Base-by-base conservation (phyloP, 2,797 vertebrate genomes). In the Knipowitschia caucasica region DNA sequence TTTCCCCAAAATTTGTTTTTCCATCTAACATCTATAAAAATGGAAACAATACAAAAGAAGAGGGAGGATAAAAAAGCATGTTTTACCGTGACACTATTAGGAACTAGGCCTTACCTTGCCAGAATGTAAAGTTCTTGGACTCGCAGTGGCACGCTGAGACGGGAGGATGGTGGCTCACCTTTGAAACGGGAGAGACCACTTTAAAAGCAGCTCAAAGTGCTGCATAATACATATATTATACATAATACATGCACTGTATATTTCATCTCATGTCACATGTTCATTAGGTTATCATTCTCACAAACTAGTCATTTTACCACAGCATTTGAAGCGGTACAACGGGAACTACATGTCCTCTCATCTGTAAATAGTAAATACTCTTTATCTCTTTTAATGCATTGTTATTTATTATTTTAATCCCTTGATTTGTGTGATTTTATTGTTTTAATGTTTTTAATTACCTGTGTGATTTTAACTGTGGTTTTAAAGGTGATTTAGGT, bases 1-100 rank as follows among this genome's bases (percentile, higher is more conserved):
- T 99, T 99, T 0, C 97, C 97, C 96, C 96, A 99, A 88, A 99
- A 99, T 83, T 99, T 99, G 88, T 99, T 99, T 91, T 98, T 99
- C 97, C 96, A 99, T 86, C 97, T 94, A 72, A 99, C 93, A 88
- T 99, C 97, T 99, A 73, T 35, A 62, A 71, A 71, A 20, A 12
- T 71, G 51, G 62, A 49, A 42, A 46, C 4, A 35, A 31, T 34
- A 14, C 9, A 23, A 50, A 14, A 25, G n/a, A 8, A 4, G 34
- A 23, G 5, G 7, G 7, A 33, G 11, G 3, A 7, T 36, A 58
- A 40, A 20, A 25, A 15, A 36, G 18, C 53, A 10, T 53, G 62
- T 44, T 3, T 53, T 46, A 49, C 34, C 2, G 10, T 27, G 12
- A 27, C 29, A 36, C 50, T 73, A 66, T 75, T 77, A 58, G 77